phyloP scores from a whole-genome alignment of 2,888 invertebrate species.

The Watsonalla binaria region DNA sequence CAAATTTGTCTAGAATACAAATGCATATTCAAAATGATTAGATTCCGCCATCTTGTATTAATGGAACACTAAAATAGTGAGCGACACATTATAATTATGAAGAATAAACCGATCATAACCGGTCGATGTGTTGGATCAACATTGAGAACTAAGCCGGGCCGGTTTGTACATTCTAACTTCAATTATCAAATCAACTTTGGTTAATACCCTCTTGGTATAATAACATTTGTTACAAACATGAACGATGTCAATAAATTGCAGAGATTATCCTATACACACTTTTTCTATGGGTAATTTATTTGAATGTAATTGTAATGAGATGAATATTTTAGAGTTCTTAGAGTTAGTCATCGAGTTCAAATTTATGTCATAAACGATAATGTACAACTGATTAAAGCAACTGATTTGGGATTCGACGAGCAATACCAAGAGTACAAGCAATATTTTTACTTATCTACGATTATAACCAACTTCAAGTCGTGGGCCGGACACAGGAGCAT shows the following conservation, averaged over 20 bases:
- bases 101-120: no score
- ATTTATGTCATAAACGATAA: slow-evolving; percentile 37
- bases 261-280: neutral
- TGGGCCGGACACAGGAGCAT: slow-evolving; percentile 31
- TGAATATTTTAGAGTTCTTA: slow-evolving; percentile 31
- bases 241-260: neutral
- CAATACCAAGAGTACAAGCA: slow-evolving; percentile 64
- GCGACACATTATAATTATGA: no score
- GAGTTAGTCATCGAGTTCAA: slow-evolving; percentile 45
- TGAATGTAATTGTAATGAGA: slow-evolving; percentile 9
- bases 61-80: no score
- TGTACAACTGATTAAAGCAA: slow-evolving; percentile 43
- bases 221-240: no score
- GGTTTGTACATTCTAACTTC: no score
- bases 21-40: no score
- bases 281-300: slow-evolving; percentile 4
- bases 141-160: no score
- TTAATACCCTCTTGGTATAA: no score
- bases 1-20: no score
- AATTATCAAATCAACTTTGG: no score
- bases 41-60: no score
- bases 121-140: no score
- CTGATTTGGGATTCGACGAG: slow-evolving; percentile 48
- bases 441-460: slow-evolving; percentile 43
- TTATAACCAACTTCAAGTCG: slow-evolving; percentile 24